Evolutionary conservation across 2,797 vertebrate genomes (phyloP).

Genomic region (Lacerta agilis): DNA sequence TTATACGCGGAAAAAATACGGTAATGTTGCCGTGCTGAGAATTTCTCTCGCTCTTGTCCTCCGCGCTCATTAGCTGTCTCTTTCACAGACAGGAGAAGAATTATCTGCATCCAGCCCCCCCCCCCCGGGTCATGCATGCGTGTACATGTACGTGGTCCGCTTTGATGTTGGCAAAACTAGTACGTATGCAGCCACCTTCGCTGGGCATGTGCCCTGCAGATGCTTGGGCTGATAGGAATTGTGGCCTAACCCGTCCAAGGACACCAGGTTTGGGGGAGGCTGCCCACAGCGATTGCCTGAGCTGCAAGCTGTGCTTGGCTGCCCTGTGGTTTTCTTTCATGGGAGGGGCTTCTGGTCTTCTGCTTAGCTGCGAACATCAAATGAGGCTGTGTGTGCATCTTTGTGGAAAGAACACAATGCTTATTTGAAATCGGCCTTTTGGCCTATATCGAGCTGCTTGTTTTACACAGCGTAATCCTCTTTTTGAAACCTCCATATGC

Average conservation of each 20-base stretch:
- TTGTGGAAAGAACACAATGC: conserved; percentile 30
- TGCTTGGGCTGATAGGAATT: too few relatives aligned
- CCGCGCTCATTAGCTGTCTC: too few relatives aligned
- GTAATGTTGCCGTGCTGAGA: background rate
- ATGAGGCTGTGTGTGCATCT: background rate
- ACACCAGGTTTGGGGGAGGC: too few relatives aligned
- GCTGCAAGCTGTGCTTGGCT: background rate
- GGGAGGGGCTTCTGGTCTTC: background rate
- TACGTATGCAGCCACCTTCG: background rate
- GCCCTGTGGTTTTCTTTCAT: background rate
- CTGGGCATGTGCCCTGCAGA: background rate
- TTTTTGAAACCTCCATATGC: conserved; percentile 22
- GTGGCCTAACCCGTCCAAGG: too few relatives aligned
- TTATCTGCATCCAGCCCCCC: too few relatives aligned
- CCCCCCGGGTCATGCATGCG: background rate
- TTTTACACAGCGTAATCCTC: conserved; percentile 40
- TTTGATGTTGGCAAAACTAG: background rate
- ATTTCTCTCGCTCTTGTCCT: background rate
- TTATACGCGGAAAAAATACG: too few relatives aligned
- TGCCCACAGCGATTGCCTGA: background rate
- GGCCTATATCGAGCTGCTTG: conserved; percentile 29
- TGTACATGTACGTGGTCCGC: background rate
- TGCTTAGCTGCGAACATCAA: conserved; percentile 9
- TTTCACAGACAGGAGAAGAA: background rate
- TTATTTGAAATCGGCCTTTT: conserved; percentile 11